Evolutionary conservation across 2,888 invertebrate genomes (phyloP).

Genomic region (Athalia cordata): DNA sequence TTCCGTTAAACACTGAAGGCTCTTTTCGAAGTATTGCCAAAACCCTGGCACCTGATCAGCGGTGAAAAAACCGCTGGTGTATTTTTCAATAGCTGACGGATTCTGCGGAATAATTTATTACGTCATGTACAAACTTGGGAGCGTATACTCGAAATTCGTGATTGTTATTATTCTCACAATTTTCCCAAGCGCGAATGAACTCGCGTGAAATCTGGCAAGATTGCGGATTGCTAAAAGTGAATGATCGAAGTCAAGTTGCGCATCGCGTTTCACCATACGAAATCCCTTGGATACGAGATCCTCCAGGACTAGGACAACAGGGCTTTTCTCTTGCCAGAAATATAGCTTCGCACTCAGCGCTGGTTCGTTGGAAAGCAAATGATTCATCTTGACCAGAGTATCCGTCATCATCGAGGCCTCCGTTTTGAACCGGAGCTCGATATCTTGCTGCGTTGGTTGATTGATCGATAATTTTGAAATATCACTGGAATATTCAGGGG

Average conservation of each 20-base stretch:
- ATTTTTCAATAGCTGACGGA: constrained; percentile 17
- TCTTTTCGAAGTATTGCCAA: constrained; percentile 18
- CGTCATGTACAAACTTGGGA: too few relatives aligned
- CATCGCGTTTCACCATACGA: constrained; percentile 72
- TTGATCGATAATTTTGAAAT: neutral
- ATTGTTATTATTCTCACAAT: constrained; percentile 65
- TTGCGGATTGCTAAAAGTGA: constrained; percentile 72
- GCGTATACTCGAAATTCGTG: neutral
- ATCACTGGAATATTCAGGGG: neutral
- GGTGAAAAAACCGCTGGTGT: constrained; percentile 8
- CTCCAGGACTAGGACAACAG: constrained; percentile 68
- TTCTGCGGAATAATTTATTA: neutral
- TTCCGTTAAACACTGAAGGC: neutral
- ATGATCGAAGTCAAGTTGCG: constrained; percentile 74
- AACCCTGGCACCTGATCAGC: constrained; percentile 21
- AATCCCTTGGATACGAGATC: constrained; percentile 74
- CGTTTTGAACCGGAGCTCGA: constrained; percentile 6
- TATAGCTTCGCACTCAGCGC: constrained; percentile 9
- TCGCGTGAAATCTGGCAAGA: constrained; percentile 74
- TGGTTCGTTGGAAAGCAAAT: constrained; percentile 15
- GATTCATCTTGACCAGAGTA: constrained; percentile 27
- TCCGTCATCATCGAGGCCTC: constrained; percentile 28
- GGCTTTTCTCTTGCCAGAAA: constrained; percentile 7
- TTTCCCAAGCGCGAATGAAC: constrained; percentile 72
- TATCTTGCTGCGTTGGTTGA: constrained; percentile 2